Evolutionary conservation across 2,797 vertebrate genomes (phyloP).

Genomic region (Benthosema pterotum): DNA sequence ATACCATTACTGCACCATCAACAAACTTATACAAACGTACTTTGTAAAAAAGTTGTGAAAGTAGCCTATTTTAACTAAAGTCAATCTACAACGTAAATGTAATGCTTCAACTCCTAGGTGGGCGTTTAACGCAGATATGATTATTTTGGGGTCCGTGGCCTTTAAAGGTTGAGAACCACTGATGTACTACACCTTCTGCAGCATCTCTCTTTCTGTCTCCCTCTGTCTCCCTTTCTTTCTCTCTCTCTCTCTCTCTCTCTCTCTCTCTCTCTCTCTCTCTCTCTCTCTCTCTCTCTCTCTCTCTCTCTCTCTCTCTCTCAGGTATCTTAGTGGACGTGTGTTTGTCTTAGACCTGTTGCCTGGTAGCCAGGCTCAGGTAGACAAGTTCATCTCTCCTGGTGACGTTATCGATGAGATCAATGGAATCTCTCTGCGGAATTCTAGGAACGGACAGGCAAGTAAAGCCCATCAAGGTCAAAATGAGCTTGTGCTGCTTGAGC

Average conservation of each 20-base stretch:
- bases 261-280: too few species aligned
- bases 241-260: too few species aligned
- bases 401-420: conserved; percentile 88
- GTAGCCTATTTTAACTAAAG: too few species aligned
- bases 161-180: too few species aligned
- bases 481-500: too few species aligned
- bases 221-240: too few species aligned
- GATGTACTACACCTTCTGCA: neutral
- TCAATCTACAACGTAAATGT: too few species aligned
- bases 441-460: conserved; percentile 78
- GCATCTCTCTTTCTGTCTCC: too few species aligned
- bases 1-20: too few species aligned
- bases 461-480: neutral
- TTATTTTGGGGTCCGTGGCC: neutral
- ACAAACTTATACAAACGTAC: too few species aligned
- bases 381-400: conserved; percentile 76
- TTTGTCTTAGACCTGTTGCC: conserved; percentile 80
- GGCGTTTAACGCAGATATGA: neutral
- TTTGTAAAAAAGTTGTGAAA: too few species aligned
- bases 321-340: conserved; percentile 80
- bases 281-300: neutral
- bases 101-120: neutral
- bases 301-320: conserved; percentile 38
- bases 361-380: conserved; percentile 79
- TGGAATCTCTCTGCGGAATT: conserved; percentile 81